These are phyloP conservation scores for Lutjanus campechanus DNA, from an alignment of 2,797 vertebrate species.

Conservation along the genomic window DNA sequence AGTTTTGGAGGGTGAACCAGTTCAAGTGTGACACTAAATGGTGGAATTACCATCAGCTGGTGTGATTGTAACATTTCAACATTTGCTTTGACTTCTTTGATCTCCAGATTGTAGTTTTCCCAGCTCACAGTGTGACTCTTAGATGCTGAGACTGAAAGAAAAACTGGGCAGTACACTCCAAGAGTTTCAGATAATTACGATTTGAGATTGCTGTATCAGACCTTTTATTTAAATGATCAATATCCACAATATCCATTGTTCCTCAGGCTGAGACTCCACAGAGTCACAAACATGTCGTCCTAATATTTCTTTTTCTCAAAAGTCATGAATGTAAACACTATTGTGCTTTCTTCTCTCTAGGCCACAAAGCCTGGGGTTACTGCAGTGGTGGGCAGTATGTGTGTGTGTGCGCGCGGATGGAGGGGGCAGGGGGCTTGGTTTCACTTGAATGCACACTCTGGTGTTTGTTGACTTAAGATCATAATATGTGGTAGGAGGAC, in stretches of 20 bases:
- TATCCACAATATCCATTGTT: slow-evolving; percentile 46
- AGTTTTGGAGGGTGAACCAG: slow-evolving; percentile 23
- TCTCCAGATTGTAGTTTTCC: slow-evolving; percentile 51
- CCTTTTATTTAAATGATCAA: slow-evolving; percentile 65
- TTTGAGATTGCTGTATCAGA: slow-evolving; percentile 49
- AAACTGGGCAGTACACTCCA: slow-evolving; percentile 20
- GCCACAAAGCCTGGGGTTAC: slow-evolving; percentile 56
- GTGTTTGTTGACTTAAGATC: slow-evolving; percentile 78
- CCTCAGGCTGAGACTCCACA: slow-evolving; percentile 51
- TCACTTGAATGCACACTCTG: slow-evolving; percentile 67
- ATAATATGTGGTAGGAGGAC: slow-evolving; percentile 77
- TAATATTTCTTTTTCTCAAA: slow-evolving; percentile 64
- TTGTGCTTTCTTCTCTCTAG: slow-evolving; percentile 53
- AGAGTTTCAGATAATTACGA: slow-evolving; percentile 40
- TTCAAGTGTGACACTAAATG: slow-evolving; percentile 22
- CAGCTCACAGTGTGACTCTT: slow-evolving; percentile 41
- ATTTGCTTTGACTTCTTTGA: slow-evolving; percentile 46
- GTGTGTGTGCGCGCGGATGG: slow-evolving; percentile 5
- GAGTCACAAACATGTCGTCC: slow-evolving; percentile 64
- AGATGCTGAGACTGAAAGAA: slow-evolving; percentile 35
- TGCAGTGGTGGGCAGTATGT: slow-evolving; percentile 26
- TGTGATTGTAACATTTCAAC: slow-evolving; percentile 52
- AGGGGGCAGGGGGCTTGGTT: slow-evolving; percentile 24
- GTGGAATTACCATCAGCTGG: slow-evolving; percentile 52
- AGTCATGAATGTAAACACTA: slow-evolving; percentile 57